Conservation (phyloP, 2,888 invertebrate genomes). For the Mongoloraphidia duomilia region DNA sequence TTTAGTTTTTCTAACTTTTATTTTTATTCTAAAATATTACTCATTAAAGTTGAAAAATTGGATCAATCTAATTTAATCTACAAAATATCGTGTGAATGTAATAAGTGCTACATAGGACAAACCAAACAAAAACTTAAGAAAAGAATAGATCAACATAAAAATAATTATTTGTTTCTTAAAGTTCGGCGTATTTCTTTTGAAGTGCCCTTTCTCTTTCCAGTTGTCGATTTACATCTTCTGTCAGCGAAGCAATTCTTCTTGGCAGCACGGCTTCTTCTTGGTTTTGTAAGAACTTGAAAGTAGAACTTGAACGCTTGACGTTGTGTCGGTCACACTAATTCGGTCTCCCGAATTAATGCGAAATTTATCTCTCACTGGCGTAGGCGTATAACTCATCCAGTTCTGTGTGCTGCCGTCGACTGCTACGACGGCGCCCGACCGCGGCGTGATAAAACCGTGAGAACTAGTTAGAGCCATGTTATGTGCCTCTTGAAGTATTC, state of each 20-base stretch:
- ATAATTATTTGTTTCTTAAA: too few relatives aligned
- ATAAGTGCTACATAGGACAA: too few relatives aligned
- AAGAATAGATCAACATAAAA: too few relatives aligned
- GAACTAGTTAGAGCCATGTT: conserved; percentile 83
- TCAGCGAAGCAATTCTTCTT: conserved; percentile 73
- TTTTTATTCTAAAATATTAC: too few relatives aligned
- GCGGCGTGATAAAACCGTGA: conserved; percentile 42
- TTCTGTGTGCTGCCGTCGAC: conserved; percentile 11
- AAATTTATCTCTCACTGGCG: conserved; percentile 80
- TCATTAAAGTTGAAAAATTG: too few relatives aligned
- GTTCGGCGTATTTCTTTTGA: conserved; percentile 67
- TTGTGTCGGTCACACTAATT: conserved; percentile 52
- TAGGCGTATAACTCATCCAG: conserved; percentile 39
- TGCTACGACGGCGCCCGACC: conserved; percentile 34
- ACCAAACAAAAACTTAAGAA: too few relatives aligned
- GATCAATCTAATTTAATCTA: too few relatives aligned
- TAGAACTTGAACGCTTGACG: conserved; percentile 61
- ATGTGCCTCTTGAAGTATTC: conserved; percentile 86
- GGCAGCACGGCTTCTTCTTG: conserved; percentile 87
- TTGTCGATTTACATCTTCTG: conserved; percentile 85
- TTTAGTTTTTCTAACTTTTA: too few relatives aligned
- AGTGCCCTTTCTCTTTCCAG: conserved; percentile 79
- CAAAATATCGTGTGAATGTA: too few relatives aligned
- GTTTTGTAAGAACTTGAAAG: conserved; percentile 77
- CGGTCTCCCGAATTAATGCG: conserved; percentile 87